Base-by-base conservation (phyloP, 2,888 invertebrate species). In the Cataglyphis albicans region DNA sequence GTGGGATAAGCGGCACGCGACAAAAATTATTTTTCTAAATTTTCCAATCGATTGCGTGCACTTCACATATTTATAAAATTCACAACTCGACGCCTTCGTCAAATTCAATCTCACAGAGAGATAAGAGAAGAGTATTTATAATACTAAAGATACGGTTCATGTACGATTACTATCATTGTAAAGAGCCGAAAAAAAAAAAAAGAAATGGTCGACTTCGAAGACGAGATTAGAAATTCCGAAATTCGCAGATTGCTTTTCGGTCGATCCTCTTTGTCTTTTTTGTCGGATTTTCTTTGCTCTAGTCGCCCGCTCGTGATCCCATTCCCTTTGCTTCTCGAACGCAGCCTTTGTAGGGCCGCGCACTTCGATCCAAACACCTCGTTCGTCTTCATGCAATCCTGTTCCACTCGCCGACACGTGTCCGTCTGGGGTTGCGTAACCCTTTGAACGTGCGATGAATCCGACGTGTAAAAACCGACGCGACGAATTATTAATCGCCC, bases 361-460 rank as follows among this genome's bases (percentile, higher is more conserved):
- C 44, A 25, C 32, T 15, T 21, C 41, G 68, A 48, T 83, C 84
- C 67, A 76, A 63, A 85, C 48, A 52, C 81, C 78, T 82, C 86
- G 81, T 68, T 68, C 72, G 70, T 78, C 29, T 74, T 88, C 85
- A 91, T 93, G 90, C 73, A 86, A 81, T 83, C 93, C 93, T 92
- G 91, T 86, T 93, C 90, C 29, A 64, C 68, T 82, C 84, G 89
- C 91, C 90, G 92, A 92, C 92, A 93, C 91, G 92, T 92, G 91
- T 91, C 89, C 91, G 91, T 91, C 91, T 92, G 89, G 87, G 87
- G 85, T 88, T 82, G 83, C 74, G 82, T 83, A 91, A 89, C 91
- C 90, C 90, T 90, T 92, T 87, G 74, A 75, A 64, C 78, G 74
- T 73, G 38, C 48, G 57, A 65, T 52, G 48, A 7, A 7, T 48